Evolutionary conservation across 2,797 vertebrate genomes (phyloP).

Genomic region (Meriones psammophilus): DNA sequence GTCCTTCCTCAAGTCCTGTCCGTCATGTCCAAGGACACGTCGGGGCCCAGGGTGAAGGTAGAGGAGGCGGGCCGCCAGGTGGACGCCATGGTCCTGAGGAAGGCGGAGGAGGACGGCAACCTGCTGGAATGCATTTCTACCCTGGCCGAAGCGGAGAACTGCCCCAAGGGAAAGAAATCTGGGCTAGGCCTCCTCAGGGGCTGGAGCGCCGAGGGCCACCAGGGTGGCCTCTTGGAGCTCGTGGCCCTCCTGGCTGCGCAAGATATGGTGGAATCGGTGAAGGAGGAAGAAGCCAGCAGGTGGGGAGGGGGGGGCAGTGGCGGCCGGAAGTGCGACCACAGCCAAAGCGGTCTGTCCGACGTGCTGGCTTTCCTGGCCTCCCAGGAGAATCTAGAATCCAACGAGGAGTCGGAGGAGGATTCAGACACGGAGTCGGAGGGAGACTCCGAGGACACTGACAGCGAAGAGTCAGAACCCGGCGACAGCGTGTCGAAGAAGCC

Average conservation of each 20-base stretch:
- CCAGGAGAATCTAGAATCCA: not conserved
- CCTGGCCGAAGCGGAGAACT: not conserved
- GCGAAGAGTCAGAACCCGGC: not conserved
- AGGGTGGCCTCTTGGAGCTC: conserved; percentile 49
- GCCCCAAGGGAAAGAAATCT: conserved; percentile 7
- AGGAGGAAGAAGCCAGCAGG: not conserved
- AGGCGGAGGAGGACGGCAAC: conserved; percentile 17
- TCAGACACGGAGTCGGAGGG: not conserved
- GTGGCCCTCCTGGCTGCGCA: conserved; percentile 54
- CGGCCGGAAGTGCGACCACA: not conserved
- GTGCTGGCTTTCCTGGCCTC: conserved; percentile 48
- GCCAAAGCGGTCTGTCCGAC: conserved; percentile 10
- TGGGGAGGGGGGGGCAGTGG: not conserved
- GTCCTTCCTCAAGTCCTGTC: conserved; percentile 32
- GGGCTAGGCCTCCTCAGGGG: not conserved
- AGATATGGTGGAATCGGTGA: not conserved
- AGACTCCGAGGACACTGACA: not conserved
- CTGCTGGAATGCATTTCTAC: conserved; percentile 53
- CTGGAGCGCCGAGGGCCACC: not conserved
- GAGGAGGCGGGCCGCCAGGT: conserved; percentile 56
- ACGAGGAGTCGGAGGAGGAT: not conserved
- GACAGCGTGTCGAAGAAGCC: conserved; percentile 31
- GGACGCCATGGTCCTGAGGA: conserved; percentile 62
- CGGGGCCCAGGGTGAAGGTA: not conserved
- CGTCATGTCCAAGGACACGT: not conserved